Base-by-base conservation (phyloP, 2,888 invertebrate genomes). In the Lithophane leautieri region DNA sequence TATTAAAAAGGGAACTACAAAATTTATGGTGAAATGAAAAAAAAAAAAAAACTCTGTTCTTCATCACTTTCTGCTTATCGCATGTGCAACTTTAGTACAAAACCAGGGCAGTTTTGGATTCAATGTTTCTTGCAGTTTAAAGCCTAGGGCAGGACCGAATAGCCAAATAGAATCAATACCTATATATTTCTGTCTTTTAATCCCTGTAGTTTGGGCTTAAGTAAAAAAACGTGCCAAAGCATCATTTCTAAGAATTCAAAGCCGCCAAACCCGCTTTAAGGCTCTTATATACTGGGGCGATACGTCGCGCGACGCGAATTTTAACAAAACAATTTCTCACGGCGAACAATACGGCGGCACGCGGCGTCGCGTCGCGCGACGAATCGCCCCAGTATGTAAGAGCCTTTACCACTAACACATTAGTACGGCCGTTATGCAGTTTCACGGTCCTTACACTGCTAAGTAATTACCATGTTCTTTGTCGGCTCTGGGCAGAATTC, bases 391-490 rank as follows among this genome's bases (percentile, higher is more conserved):
- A n/a, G n/a, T n/a, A n/a, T n/a, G n/a, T n/a, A n/a, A n/a, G n/a
- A n/a, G n/a, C n/a, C n/a, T n/a, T 9, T 16, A 40, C 40, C 50
- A 50, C 47, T 6, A 11, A 19, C 42, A 60, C 60, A 28, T 50
- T 34, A 63, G 25, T 66, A 4, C 8, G 56, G 47, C 56, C 77
- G 56, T 66, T 42, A 66, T 50, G 9, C 60, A 52, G 44, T 60
- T 78, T 68, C 52, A 78, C 58, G 68, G 60, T 76, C 68, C 16
- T 22, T 22, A 14, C 16, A 52, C 44, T 2, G 44, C 22, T 40
- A 44, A 78, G 69, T 76, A 60, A 68, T 78, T 61, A 52, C 34
- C 34, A 61, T 52, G 50, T 68, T 52, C 22, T 40, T 47, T 75
- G 76, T 54, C 61, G 52, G 61, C 42, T 8, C 12, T 9, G 8